A percentile compares a stretch with the other conserved stretches of the same genome.
phyloP scores from a whole-genome alignment of 2,888 invertebrate genomes.

The Perdita meconis region DNA sequence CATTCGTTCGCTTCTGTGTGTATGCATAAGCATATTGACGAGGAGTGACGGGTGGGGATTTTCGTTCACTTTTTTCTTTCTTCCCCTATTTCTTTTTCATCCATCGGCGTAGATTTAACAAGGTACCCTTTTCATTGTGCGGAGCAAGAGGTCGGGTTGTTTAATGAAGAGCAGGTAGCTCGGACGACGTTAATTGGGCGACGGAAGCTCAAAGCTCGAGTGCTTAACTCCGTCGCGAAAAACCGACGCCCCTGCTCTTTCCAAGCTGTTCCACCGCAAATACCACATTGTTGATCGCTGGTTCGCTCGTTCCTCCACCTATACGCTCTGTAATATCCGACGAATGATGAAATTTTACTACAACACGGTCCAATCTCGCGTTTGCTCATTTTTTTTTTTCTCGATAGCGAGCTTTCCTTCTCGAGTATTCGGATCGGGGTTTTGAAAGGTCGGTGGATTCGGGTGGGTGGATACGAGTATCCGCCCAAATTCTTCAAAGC shows the following conservation, averaged over 20 bases:
- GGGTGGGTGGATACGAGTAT: not conserved
- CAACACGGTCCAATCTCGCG: not conserved
- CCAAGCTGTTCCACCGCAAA: slow-evolving; percentile 27
- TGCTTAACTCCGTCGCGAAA: slow-evolving; percentile 56
- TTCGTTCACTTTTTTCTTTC: not conserved
- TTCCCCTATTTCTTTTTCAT: not conserved
- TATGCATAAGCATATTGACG: not conserved
- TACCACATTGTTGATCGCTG: slow-evolving; percentile 46
- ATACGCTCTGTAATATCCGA: not conserved
- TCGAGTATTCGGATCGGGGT: not conserved
- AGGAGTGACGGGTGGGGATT: slow-evolving; percentile 10
- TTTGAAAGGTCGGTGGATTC: not conserved
- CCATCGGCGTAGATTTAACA: slow-evolving; percentile 56
- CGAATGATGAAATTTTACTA: slow-evolving; percentile 4
- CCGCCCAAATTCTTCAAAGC: no score
- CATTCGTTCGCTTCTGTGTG: not conserved
- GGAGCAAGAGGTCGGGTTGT: slow-evolving; percentile 45
- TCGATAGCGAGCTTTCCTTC: not conserved
- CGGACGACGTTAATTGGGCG: slow-evolving; percentile 65
- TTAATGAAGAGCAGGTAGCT: slow-evolving; percentile 48
- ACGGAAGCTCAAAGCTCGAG: slow-evolving; percentile 53
- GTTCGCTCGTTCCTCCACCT: no score
- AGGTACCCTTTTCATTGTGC: slow-evolving; percentile 59
- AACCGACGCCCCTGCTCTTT: slow-evolving; percentile 50
- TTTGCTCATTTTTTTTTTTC: not conserved